Base-by-base conservation (phyloP, 2,888 invertebrate genomes). In the Chydorus sphaericus region DNA sequence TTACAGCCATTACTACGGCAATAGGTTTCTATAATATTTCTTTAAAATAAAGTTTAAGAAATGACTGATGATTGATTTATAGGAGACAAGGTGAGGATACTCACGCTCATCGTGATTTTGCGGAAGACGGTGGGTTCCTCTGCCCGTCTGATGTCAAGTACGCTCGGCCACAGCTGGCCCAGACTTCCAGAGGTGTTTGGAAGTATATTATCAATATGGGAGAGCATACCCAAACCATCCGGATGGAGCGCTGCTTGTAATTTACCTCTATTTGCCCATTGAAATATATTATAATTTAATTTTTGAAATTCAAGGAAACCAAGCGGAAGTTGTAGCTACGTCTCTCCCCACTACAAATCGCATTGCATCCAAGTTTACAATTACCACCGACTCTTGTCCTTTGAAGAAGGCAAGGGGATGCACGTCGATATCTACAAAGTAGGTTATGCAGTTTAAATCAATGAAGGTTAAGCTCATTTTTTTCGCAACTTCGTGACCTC, bases 371-470 rank as follows among this genome's bases (percentile, higher is more conserved):
- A 88, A 74, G 81, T 88, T 0, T 86, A 84, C 67, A 86, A 86
- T 65, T 86, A 86, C 63, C 87, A 88, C 64, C 75, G 87, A 5
- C 73, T 88, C 1, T 67, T 88, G 4, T 85, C 86, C 1, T 88
- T 87, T 85, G 86, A 86, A 65, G 80, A 83, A 60, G 78, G 80
- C 56, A 77, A 81, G 52, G 86, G 86, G 10, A 74, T 87, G 1
- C 86, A 86, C 62, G 84, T 86, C 77, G 87, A 86, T 65, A 84
- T 86, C 59, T 86, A 85, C 64, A 86, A 86, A 75, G 84, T 82
- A 44, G 20, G n/a, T n/a, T n/a, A n/a, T n/a, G n/a, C n/a, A n/a
- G n/a, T n/a, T n/a, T n/a, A n/a, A n/a, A n/a, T n/a, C n/a, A n/a
- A n/a, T n/a, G n/a, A n/a, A n/a, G n/a, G n/a, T n/a, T n/a, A n/a